Percentiles rank a stretch among this genome's conserved stretches.
Conservation (phyloP, 1,140 invertebrate species). For the Neodiprion fabricii region DNA sequence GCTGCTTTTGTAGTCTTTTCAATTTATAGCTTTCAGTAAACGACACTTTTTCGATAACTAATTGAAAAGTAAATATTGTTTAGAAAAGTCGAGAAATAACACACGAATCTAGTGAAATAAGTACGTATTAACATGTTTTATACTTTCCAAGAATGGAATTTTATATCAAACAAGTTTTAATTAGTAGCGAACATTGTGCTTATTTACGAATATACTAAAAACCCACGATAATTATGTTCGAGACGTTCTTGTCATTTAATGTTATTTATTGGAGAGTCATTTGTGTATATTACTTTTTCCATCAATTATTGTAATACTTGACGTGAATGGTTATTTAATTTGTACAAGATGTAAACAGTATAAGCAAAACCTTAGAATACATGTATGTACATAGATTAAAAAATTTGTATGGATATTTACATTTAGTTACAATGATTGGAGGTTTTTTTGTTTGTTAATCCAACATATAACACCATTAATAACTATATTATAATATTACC, state of each 20-base stretch:
- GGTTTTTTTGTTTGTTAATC: not conserved
- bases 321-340: not conserved
- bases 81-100: no score
- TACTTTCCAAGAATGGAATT: not conserved
- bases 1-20: no score
- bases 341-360: not conserved
- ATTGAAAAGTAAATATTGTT: no score
- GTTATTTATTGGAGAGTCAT: slow-evolving; percentile 1
- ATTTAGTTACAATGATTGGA: not conserved
- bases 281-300: not conserved
- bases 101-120: no score
- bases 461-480: not conserved
- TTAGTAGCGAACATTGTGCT: not conserved
- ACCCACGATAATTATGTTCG: not conserved
- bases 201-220: no score
- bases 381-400: not conserved
- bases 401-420: not conserved
- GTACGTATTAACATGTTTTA: no score
- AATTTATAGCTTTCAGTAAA: no score
- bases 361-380: not conserved
- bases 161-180: not conserved
- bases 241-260: not conserved
- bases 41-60: no score
- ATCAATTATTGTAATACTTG: not conserved
- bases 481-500: not conserved